phyloP scores from a whole-genome alignment of 2,888 invertebrate genomes.

The Geotrupes spiniger region DNA sequence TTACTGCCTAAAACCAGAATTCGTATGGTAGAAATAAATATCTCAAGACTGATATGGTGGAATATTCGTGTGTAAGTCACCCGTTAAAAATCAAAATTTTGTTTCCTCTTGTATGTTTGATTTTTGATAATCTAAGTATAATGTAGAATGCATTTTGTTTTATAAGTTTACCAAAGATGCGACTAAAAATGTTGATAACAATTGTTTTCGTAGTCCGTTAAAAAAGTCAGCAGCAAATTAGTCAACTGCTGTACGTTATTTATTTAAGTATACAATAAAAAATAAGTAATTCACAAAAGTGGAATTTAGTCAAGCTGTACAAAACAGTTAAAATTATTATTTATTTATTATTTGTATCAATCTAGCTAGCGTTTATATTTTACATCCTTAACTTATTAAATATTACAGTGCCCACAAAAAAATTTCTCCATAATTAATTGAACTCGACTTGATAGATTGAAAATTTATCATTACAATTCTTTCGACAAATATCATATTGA shows the following conservation, averaged over 20 bases:
- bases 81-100: neutral
- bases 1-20: constrained; percentile 20
- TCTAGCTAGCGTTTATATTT: constrained; percentile 7
- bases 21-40: constrained; percentile 10
- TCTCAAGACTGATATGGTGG: constrained; percentile 24
- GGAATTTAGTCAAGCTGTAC: constrained; percentile 25
- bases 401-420: neutral
- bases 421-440: neutral
- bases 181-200: constrained; percentile 11
- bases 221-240: constrained; percentile 21
- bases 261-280: constrained; percentile 15
- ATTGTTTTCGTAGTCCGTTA: constrained; percentile 7
- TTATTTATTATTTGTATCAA: constrained; percentile 25
- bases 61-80: constrained; percentile 16
- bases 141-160: constrained; percentile 1
- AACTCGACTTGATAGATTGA: neutral
- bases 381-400: constrained; percentile 4
- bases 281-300: constrained; percentile 17
- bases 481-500: neutral
- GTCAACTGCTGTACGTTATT: constrained; percentile 16
- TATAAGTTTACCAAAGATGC: constrained; percentile 23
- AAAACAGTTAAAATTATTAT: constrained; percentile 31
- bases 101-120: neutral
- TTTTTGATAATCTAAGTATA: neutral
- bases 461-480: neutral